Evolutionary conservation across 2,113 vertebrate genomes (phyloP).

Genomic region (Brachyhypopomus occidentalis): DNA sequence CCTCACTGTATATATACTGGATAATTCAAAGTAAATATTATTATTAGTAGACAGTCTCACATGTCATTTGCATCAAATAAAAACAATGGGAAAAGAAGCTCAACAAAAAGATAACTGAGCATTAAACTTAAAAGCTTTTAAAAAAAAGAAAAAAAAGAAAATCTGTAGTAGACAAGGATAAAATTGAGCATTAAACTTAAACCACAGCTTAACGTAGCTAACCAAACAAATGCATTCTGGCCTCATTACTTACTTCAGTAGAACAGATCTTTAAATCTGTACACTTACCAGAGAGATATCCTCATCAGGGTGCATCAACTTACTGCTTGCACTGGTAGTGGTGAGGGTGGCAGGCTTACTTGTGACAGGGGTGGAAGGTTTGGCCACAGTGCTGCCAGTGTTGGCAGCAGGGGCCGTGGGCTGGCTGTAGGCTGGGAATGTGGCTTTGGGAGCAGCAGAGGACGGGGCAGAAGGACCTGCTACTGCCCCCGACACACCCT

Average conservation of each 20-base stretch:
- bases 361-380: slow-evolving; percentile 89
- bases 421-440: slow-evolving; percentile 97
- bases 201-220: not conserved
- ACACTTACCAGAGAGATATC: slow-evolving; percentile 99
- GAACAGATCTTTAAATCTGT: not conserved
- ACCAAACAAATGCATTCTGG: not conserved
- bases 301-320: slow-evolving; percentile 99
- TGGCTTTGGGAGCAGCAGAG: slow-evolving; percentile 90
- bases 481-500: slow-evolving; percentile 79
- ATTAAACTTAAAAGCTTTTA: not conserved
- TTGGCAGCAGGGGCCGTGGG: slow-evolving; percentile 81
- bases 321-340: slow-evolving; percentile 99
- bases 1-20: too few relatives aligned
- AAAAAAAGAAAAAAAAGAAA: not conserved
- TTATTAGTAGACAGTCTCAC: too few relatives aligned
- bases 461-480: slow-evolving; percentile 77
- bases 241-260: slow-evolving; percentile 17
- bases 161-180: not conserved
- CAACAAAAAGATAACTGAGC: too few relatives aligned
- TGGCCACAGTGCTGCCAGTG: slow-evolving; percentile 93
- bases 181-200: not conserved
- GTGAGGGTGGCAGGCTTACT: slow-evolving; percentile 98
- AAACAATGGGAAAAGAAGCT: too few relatives aligned
- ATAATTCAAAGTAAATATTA: too few relatives aligned
- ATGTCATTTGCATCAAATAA: too few relatives aligned